phyloP scores from a whole-genome alignment of 2,888 invertebrate species.

The Megastigmus dorsalis region DNA sequence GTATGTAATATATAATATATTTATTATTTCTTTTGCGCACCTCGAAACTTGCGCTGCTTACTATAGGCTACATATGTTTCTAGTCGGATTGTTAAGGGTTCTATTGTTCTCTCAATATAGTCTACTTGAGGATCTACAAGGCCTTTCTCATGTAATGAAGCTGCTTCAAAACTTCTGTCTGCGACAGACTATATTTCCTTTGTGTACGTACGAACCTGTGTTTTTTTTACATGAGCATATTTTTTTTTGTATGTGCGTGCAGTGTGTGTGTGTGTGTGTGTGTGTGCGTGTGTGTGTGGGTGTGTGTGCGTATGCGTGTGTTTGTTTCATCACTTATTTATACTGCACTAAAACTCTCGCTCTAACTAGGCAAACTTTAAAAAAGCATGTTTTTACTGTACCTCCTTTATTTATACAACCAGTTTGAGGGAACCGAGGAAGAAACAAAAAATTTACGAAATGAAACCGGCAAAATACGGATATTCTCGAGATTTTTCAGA shows the following conservation, averaged over 20 bases:
- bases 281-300: not conserved
- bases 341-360: not conserved
- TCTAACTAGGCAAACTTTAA: slow-evolving; percentile 4
- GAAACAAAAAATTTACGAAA: too few species aligned
- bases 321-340: not conserved
- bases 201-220: not conserved
- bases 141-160: slow-evolving; percentile 10
- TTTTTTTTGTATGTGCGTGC: not conserved
- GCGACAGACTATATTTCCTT: too few species aligned
- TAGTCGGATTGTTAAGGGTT: slow-evolving; percentile 9
- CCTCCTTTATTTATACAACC: not conserved
- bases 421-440: too few species aligned
- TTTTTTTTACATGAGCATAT: not conserved
- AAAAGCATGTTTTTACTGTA: not conserved
- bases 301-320: not conserved
- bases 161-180: slow-evolving; percentile 19
- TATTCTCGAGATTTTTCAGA: too few species aligned
- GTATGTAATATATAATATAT: slow-evolving; percentile 2
- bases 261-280: not conserved
- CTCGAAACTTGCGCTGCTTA: too few species aligned
- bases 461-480: too few species aligned
- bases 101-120: slow-evolving; percentile 7
- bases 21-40: not conserved
- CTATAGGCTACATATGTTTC: too few species aligned
- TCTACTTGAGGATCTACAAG: slow-evolving; percentile 22